Evolutionary conservation across 1,140 invertebrate species (phyloP), one percentile per base, ranked within the genome.

Genomic region (Drosophila mojavensis): DNA sequence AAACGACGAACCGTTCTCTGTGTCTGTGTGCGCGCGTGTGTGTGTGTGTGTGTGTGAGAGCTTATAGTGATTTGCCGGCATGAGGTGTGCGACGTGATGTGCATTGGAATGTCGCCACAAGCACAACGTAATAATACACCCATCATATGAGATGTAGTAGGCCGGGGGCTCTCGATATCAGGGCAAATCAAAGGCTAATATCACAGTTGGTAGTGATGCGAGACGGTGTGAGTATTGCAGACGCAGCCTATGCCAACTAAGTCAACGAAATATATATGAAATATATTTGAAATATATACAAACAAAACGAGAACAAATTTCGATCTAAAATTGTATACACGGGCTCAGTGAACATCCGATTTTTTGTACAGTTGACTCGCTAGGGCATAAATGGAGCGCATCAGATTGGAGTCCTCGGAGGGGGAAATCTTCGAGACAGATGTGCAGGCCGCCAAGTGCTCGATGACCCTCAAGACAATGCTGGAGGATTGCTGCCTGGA

Each of bases 401-500:
- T 98, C 54, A 98, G 98, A 89, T 93, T 98, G 30, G 97, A 98
- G 93, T 98, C 97, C 74, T 98, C 97, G 0, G 99, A 99, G 93
- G 97, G 96, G 20, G 98, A 99, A 92, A 95, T 97, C 3, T 99
- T 99, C 91, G 96, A 98, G 71, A 97, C 99, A 0, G 98, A 99
- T 91, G 96, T 99, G 11, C 50, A 28, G 24, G 26, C 13, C 13
- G 50, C 98, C 15, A 98, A 98, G 94, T 98, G 97, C 83, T 99
- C 98, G 43, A 15, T 6, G 26, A 53, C n/a, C 5, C 24, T 51
- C 5, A 51, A 51, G 20, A 28, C 9, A 13, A 39, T 53, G 61
- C 20, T 53, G 96, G 98, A 10, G 97, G 99, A 51, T 26, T 51
- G 50, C 13, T 11, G 24, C 24, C 24, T 30, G 95, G 97, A 98